Conservation (phyloP, 2,888 invertebrate genomes). For the Dynastes hyllus region DNA sequence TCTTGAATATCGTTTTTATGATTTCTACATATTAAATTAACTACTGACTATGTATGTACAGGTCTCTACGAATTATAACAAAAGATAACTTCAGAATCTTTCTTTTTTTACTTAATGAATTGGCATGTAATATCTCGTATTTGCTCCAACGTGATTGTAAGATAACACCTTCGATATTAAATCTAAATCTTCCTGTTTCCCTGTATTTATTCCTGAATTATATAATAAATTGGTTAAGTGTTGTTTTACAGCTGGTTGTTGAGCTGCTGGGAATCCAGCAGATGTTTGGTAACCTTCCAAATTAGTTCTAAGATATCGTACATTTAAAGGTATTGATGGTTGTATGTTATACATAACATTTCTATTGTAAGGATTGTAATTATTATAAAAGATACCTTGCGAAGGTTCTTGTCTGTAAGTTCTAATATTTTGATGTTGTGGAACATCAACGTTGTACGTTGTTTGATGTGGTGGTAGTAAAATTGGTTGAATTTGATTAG, state of each 20-base stretch:
- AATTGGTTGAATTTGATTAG: conserved; percentile 55
- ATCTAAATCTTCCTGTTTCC: conserved; percentile 82
- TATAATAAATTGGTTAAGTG: conserved; percentile 79
- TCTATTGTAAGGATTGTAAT: conserved; percentile 40
- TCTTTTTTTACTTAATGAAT: conserved; percentile 17
- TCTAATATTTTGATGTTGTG: conserved; percentile 58
- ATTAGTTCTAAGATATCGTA: conserved; percentile 61
- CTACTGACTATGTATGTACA: conserved; percentile 37
- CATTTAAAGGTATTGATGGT: conserved; percentile 54
- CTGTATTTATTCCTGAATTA: conserved; percentile 78
- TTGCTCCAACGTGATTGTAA: conserved; percentile 78
- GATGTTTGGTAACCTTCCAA: conserved; percentile 54
- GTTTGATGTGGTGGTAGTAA: conserved; percentile 53
- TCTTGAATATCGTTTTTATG: no score
- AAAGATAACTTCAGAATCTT: neutral
- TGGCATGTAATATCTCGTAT: conserved; percentile 56
- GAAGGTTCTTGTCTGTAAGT: conserved; percentile 68
- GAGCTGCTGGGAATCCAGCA: conserved; percentile 58
- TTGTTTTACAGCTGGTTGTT: conserved; percentile 68
- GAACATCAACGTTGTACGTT: conserved; percentile 37
- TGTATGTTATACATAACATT: conserved; percentile 51
- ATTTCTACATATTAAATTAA: conserved; percentile 9
- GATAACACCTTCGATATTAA: conserved; percentile 88
- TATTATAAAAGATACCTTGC: conserved; percentile 63
- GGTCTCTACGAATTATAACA: conserved; percentile 9